Evolutionary conservation across 2,888 invertebrate genomes (phyloP), one percentile per base, ranked within the genome.

Genomic region (Herminia tarsipennalis): DNA sequence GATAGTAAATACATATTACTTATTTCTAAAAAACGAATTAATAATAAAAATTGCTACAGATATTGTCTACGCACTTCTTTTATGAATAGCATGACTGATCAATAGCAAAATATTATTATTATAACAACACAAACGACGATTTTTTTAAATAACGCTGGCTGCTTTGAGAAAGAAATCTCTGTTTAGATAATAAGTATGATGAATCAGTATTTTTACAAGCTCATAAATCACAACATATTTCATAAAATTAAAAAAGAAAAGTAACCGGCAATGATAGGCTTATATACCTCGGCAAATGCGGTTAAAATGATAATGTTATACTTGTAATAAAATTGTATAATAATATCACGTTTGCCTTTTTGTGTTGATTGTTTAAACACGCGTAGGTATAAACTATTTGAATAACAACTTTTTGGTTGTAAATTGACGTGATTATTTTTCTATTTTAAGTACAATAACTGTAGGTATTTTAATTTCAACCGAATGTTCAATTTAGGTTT

Each of bases 391-490:
- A 32, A 17, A 39, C 44, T 44, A 39, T 52, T 41, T 43, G 10
- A 21, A 51, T 41, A 21, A 37, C 45, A 51, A 59, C 49, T 37
- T 30, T 33, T 45, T 43, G 46, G 57, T 63, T 57, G 59, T 50
- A 44, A 43, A 44, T 55, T 49, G 55, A 61, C 44, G 56, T 62
- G 73, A 70, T 68, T 65, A 58, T 72, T 61, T 69, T 70, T 77
- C 70, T 73, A 75, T 66, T 70, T 68, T 66, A 76, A 78, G 83
- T 82, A 81, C 78, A 81, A 75, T 70, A 68, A 71, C 48, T 69
- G 52, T n/a, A n/a, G n/a, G n/a, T 71, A 74, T 72, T 73, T 76
- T 74, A 67, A 73, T 68, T 74, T 73, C 68, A 65, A 70, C 66
- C 39, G 61, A 66, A 70, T 73, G 65, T 80, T 80, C 76, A 78